These are phyloP conservation scores for Argyra leucocephala DNA, from an alignment of 2,888 invertebrate genomes.

Conservation along the genomic window DNA sequence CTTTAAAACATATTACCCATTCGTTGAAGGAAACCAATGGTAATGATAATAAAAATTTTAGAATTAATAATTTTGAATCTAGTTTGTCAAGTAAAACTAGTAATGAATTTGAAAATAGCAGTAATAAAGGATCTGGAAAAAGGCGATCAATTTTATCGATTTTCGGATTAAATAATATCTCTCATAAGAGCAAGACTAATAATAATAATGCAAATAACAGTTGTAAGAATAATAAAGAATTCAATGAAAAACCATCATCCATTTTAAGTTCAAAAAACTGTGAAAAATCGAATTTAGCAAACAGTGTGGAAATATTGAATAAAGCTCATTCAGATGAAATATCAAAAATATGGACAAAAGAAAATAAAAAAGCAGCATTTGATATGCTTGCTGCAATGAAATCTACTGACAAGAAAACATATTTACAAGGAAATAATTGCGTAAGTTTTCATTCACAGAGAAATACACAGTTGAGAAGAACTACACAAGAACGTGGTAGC, in stretches of 20 bases:
- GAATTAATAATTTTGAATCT: conserved; percentile 27
- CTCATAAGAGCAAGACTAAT: background rate
- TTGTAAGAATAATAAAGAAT: background rate
- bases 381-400: conserved; percentile 42
- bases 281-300: conserved; percentile 16
- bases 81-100: conserved; percentile 35
- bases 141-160: conserved; percentile 36
- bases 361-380: conserved; percentile 40
- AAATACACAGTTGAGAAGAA: background rate
- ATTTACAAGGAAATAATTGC: background rate
- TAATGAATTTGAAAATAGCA: conserved; percentile 33
- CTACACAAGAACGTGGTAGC: background rate
- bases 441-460: background rate
- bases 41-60: conserved; percentile 9
- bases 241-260: conserved; percentile 7
- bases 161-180: conserved; percentile 30
- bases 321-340: conserved; percentile 26
- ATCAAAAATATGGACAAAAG: conserved; percentile 36
- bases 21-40: background rate
- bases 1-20: background rate
- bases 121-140: conserved; percentile 23
- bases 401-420: conserved; percentile 28
- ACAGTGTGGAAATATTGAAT: conserved; percentile 15
- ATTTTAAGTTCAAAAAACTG: conserved; percentile 14
- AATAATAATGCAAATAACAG: background rate